phyloP scores from a whole-genome alignment of 2,113 vertebrate genomes.

The Anser cygnoides region DNA sequence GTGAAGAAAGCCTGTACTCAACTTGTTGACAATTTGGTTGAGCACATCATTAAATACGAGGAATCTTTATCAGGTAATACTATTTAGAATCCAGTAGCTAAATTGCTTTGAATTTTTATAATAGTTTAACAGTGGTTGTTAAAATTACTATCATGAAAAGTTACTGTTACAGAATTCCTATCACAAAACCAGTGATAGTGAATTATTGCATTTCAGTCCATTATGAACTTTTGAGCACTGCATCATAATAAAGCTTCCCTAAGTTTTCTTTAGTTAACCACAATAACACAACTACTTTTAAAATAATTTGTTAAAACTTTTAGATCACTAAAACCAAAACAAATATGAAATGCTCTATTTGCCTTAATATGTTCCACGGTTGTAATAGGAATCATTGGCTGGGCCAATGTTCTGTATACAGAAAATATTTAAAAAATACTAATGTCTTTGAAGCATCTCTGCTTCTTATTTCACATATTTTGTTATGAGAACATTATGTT shows the following conservation, averaged over 20 bases:
- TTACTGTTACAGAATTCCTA: background rate
- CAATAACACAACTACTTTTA: background rate
- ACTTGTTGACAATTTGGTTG: constrained; percentile 97
- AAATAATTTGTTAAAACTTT: background rate
- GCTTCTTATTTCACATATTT: background rate
- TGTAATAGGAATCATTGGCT: background rate
- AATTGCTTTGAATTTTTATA: background rate
- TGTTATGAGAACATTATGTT: background rate
- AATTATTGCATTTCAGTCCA: background rate
- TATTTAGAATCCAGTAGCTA: constrained; percentile 1
- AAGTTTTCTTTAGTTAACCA: background rate
- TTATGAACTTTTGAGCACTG: background rate
- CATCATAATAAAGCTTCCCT: background rate
- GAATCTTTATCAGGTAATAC: constrained; percentile 93
- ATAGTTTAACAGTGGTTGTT: background rate
- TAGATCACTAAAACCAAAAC: background rate
- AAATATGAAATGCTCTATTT: background rate
- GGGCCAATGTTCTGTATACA: background rate
- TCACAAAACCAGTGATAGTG: background rate
- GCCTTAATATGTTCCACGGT: background rate
- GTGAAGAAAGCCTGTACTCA: constrained; percentile 98
- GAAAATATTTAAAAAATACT: too few relatives aligned
- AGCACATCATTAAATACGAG: constrained; percentile 98
- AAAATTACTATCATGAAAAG: background rate
- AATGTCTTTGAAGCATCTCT: background rate